These are phyloP conservation scores for Stenotaenia linearis DNA, from an alignment of 2,888 invertebrate genomes.

Conservation along the genomic window DNA sequence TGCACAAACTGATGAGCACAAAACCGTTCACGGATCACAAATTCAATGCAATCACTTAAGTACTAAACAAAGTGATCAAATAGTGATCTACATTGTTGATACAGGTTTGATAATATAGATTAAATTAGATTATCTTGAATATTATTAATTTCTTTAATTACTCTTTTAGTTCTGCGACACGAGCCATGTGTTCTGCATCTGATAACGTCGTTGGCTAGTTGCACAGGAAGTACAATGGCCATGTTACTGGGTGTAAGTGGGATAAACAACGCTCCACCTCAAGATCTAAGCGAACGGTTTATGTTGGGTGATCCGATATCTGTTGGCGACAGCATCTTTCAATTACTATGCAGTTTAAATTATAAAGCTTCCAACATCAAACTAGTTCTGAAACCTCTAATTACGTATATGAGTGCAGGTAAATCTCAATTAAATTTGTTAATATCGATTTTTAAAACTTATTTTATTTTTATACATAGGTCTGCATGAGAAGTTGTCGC, in stretches of 20 bases:
- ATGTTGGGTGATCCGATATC: slow-evolving; percentile 57
- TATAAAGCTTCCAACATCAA: slow-evolving; percentile 67
- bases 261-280: slow-evolving; percentile 43
- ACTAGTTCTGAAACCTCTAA: slow-evolving; percentile 69
- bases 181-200: slow-evolving; percentile 75
- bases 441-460: neutral
- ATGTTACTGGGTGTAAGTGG: slow-evolving; percentile 54
- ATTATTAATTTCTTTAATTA: neutral
- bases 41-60: slow-evolving; percentile 10
- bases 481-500: slow-evolving; percentile 3
- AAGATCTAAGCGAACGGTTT: slow-evolving; percentile 42
- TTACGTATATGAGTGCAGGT: slow-evolving; percentile 57
- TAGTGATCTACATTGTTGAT: slow-evolving; percentile 65
- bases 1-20: slow-evolving; percentile 77
- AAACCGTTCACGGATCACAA: slow-evolving; percentile 53
- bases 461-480: neutral
- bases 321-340: slow-evolving; percentile 81
- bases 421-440: neutral
- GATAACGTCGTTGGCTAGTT: slow-evolving; percentile 71
- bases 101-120: slow-evolving; percentile 53
- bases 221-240: slow-evolving; percentile 64
- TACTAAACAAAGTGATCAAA: neutral
- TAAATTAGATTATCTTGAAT: neutral
- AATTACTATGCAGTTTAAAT: slow-evolving; percentile 70
- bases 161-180: slow-evolving; percentile 64